Base-by-base conservation (phyloP, 2,113 vertebrate genomes). In the Leuciscus idus region DNA sequence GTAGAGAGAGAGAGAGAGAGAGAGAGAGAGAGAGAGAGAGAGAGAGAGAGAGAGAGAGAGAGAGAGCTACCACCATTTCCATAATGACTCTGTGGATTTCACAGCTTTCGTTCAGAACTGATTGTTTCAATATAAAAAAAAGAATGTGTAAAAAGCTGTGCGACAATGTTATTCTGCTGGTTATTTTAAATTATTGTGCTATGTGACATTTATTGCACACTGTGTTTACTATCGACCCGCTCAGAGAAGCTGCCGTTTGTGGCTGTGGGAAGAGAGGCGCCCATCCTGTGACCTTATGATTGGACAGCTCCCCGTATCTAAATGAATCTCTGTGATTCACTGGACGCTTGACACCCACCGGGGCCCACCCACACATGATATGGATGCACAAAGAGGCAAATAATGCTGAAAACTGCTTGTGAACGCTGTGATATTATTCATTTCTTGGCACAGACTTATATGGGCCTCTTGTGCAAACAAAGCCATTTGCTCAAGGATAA, bases 311-410 rank as follows among this genome's bases (percentile, higher is more conserved):
- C 77, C 84, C 84, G 61, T 85, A 77, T 85, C 43, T 46, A 85
- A 76, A 86, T 91, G 89, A 92, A 90, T 93, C 89, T 89, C 43
- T 86, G 75, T n/a, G 83, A 89, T 82, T 90, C 81, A 84, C 81
- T 86, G 80, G 55, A 59, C 50, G 46, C 79, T 80, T 83, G 86
- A 84, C 81, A 81, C 90, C 93, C 72, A 88, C 92, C 50, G 72
- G 70, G 84, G 57, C 30, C 73, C 87, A 23, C 92, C 91, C 90
- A 91, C 91, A 6, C 57, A 75, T 81, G 82, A 79, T 84, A 90
- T 83, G 86, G 88, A 88, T 76, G 17, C 74, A 82, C 78, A 86
- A 61, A 87, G 76, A 89, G 74, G 62, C 43, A 61, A 89, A 84
- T 87, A 82, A 28, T 57, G 68, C 50, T 23, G 80, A 39, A 19